Conservation (phyloP, 2,888 invertebrate genomes). For the Quadroppia sp. region DNA sequence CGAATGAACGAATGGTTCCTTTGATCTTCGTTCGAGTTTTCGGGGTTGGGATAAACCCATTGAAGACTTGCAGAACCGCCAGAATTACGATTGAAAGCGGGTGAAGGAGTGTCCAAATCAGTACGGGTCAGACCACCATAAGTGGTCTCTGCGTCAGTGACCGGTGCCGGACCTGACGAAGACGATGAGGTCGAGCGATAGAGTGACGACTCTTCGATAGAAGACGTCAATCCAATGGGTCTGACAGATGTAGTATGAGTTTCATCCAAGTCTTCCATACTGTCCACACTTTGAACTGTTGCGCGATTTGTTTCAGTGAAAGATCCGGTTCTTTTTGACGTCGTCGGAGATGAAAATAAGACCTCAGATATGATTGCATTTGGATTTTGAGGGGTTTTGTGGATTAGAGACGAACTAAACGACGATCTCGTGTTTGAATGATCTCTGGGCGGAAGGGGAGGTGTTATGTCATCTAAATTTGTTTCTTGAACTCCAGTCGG, state of each 20-base stretch:
- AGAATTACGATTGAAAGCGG: constrained; percentile 48
- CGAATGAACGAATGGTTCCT: background rate
- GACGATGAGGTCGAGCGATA: constrained; percentile 77
- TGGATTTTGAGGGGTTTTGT: background rate
- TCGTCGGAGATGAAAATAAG: constrained; percentile 15
- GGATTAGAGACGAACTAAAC: background rate
- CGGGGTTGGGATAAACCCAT: constrained; percentile 44
- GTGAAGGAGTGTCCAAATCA: constrained; percentile 64
- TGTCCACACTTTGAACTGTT: constrained; percentile 36
- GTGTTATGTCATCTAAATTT: constrained; percentile 35
- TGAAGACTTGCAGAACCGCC: constrained; percentile 41
- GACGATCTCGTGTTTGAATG: constrained; percentile 2
- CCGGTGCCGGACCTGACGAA: constrained; percentile 74
- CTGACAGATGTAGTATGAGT: constrained; percentile 15
- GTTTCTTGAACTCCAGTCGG: constrained; percentile 32
- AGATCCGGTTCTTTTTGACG: constrained; percentile 10
- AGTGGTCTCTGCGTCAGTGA: constrained; percentile 47
- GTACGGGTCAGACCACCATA: constrained; percentile 59
- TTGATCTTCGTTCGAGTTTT: constrained; percentile 3
- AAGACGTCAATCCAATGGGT: constrained; percentile 58
- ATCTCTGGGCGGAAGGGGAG: constrained; percentile 27
- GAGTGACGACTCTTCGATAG: constrained; percentile 74
- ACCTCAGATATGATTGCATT: background rate
- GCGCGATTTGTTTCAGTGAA: constrained; percentile 37
- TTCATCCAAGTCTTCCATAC: constrained; percentile 32